Percentiles rank a stretch among this genome's conserved stretches.
phyloP scores from a whole-genome alignment of 2,888 invertebrate species.

The Macaria notata region DNA sequence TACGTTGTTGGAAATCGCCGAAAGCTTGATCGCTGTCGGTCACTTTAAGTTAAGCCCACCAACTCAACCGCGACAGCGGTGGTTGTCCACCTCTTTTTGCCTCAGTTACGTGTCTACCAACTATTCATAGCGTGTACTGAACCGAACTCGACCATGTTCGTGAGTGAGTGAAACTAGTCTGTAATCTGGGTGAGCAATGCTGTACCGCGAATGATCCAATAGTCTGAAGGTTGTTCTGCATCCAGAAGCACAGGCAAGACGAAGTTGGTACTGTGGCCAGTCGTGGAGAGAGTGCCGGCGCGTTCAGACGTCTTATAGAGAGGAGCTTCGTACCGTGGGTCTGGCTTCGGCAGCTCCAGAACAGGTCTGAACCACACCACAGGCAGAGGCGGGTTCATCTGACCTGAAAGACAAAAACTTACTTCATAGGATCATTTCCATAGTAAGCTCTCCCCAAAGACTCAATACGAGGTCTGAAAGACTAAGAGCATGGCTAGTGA shows the following conservation, averaged over 20 bases:
- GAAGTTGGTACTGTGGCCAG: constrained; percentile 97
- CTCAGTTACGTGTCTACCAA: too few relatives aligned
- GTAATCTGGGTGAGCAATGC: constrained; percentile 92
- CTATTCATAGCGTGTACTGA: too few relatives aligned
- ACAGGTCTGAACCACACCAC: constrained; percentile 85
- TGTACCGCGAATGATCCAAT: constrained; percentile 95
- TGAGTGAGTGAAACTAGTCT: constrained; percentile 57
- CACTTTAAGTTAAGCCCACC: too few relatives aligned
- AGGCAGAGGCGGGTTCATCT: constrained; percentile 89
- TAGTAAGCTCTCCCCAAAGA: too few relatives aligned
- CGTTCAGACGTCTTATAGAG: constrained; percentile 94
- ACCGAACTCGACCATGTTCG: too few relatives aligned
- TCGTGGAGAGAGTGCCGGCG: constrained; percentile 93
- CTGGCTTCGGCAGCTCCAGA: constrained; percentile 81
- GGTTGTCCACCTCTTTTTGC: too few relatives aligned
- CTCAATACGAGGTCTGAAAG: too few relatives aligned
- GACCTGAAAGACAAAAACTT: constrained; percentile 70
- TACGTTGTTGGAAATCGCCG: too few relatives aligned
- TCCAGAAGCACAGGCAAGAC: constrained; percentile 90
- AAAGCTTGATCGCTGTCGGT: too few relatives aligned
- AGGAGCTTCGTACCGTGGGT: constrained; percentile 88
- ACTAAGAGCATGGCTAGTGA: too few relatives aligned
- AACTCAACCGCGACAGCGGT: too few relatives aligned
- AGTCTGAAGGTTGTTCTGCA: constrained; percentile 84
- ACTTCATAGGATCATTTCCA: too few relatives aligned